A percentile compares a stretch with the other conserved stretches of the same genome.
These are phyloP conservation scores for Porites divaricata DNA, from an alignment of 92 coral and sea anemone species.

Conservation along the genomic window DNA sequence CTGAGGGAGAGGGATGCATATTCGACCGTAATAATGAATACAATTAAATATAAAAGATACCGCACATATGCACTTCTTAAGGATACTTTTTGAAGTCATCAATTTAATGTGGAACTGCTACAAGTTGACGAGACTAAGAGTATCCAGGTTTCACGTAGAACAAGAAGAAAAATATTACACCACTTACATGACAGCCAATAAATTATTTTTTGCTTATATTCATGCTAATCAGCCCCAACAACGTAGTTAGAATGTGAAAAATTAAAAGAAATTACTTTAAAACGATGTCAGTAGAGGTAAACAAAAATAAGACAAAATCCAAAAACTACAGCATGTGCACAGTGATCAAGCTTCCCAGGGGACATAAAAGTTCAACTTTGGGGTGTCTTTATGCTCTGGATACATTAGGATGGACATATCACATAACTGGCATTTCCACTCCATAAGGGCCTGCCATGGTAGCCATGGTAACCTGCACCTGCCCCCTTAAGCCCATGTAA, in stretches of 20 bases:
- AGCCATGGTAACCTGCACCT: background rate
- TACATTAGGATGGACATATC: background rate
- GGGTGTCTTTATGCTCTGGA: slow-evolving; percentile 6
- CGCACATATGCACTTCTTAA: background rate
- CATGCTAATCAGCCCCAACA: too few relatives aligned
- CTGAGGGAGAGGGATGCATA: background rate
- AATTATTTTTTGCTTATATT: too few relatives aligned
- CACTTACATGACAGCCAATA: too few relatives aligned
- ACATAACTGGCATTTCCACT: background rate
- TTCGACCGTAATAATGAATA: background rate
- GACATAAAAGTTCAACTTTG: slow-evolving; percentile 1
- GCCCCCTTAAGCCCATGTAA: background rate
- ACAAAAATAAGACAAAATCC: background rate
- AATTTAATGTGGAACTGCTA: background rate
- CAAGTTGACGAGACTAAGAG: too few relatives aligned
- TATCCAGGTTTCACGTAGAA: too few relatives aligned
- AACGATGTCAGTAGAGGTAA: too few relatives aligned
- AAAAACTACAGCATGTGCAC: background rate
- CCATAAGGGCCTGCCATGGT: background rate
- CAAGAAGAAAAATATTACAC: too few relatives aligned
- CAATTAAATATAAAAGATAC: background rate
- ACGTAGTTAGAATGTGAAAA: too few relatives aligned
- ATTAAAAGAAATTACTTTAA: too few relatives aligned
- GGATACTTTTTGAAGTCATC: background rate
- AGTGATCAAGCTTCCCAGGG: slow-evolving; percentile 13